Evolutionary conservation across 2,113 vertebrate genomes (phyloP).

Genomic region (Gorsachius goisagi): DNA sequence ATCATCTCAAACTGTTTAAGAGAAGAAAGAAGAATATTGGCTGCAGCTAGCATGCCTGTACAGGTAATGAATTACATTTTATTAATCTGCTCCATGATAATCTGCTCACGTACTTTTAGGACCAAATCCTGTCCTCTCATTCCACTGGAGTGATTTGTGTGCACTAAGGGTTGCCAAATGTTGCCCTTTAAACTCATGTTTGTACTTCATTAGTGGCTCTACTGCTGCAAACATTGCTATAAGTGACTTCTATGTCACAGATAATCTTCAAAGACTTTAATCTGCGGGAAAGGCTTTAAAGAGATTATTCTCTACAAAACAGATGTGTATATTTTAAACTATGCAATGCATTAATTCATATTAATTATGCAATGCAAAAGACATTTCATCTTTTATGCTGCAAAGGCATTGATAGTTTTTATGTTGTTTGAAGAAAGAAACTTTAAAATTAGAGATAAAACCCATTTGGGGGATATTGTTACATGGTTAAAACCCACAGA

Average conservation of each 20-base stretch:
- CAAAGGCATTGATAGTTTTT: neutral
- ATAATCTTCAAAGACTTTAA: constrained; percentile 41
- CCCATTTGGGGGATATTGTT: neutral
- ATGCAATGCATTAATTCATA: neutral
- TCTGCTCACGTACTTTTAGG: neutral
- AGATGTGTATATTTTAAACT: constrained; percentile 8
- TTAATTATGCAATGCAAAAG: neutral
- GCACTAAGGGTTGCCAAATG: neutral
- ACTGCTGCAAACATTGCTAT: neutral
- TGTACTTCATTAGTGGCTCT: neutral
- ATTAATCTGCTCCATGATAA: neutral
- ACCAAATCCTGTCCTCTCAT: neutral
- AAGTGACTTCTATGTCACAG: neutral
- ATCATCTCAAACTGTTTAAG: constrained; percentile 91
- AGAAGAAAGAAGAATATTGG: constrained; percentile 91
- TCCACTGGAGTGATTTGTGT: neutral
- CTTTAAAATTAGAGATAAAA: neutral
- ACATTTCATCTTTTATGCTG: neutral
- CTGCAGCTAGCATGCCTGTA: constrained; percentile 88
- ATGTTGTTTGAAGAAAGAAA: neutral
- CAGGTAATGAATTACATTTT: constrained; percentile 80
- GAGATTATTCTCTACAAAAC: constrained; percentile 9
- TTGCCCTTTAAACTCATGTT: constrained; percentile 5
- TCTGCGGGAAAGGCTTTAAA: neutral
- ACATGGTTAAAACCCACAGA: neutral